phyloP scores from a whole-genome alignment of 2,113 vertebrate genomes.

The Stigmatopora nigra region DNA sequence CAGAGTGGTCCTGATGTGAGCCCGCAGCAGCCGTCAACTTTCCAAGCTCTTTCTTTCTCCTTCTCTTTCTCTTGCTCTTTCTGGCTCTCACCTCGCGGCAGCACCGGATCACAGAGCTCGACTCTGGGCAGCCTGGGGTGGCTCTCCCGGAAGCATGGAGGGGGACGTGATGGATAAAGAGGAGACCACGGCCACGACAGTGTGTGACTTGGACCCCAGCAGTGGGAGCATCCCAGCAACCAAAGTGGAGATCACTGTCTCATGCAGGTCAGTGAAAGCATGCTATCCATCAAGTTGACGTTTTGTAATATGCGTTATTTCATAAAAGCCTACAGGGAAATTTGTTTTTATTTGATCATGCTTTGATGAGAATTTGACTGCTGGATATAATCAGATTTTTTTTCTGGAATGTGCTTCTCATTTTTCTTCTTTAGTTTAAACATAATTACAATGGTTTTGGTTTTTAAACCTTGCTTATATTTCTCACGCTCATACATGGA shows the following conservation, averaged over 20 bases:
- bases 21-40: slow-evolving; percentile 41
- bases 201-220: slow-evolving; percentile 79
- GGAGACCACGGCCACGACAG: slow-evolving; percentile 79
- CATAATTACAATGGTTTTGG: no score
- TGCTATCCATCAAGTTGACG: not conserved
- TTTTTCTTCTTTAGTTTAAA: no score
- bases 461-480: no score
- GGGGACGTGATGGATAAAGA: slow-evolving; percentile 80
- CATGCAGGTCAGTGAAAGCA: slow-evolving; percentile 77
- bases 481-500: no score
- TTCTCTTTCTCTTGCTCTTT: no score
- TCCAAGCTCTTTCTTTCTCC: slow-evolving; percentile 36
- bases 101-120: slow-evolving; percentile 30
- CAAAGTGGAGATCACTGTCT: slow-evolving; percentile 92
- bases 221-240: slow-evolving; percentile 85
- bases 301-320: not conserved
- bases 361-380: not conserved
- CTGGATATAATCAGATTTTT: not conserved
- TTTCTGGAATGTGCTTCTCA: not conserved
- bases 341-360: not conserved
- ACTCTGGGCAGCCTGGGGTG: slow-evolving; percentile 53
- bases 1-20: slow-evolving; percentile 22
- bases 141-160: slow-evolving; percentile 68
- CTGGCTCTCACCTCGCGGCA: slow-evolving; percentile 22
- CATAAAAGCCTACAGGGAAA: not conserved